Percentiles rank a stretch among this genome's conserved stretches.
Evolutionary conservation across 2,797 vertebrate species (phyloP).

Genomic region (Enteromius anoplus): DNA sequence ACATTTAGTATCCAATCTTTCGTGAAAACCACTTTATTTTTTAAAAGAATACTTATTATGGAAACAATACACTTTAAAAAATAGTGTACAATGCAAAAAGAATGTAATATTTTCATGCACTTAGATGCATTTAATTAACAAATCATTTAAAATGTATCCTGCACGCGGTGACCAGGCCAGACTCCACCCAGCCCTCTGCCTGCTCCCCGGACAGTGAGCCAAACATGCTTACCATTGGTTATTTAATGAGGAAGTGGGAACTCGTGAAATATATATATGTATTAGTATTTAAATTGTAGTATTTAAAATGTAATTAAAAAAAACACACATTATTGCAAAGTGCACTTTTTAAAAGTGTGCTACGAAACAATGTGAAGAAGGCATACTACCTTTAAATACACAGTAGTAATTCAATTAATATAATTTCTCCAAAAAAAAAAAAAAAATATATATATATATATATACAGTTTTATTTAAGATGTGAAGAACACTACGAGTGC

Average conservation of each 20-base stretch:
- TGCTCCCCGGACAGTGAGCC: no score
- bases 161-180: no score
- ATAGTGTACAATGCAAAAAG: not conserved
- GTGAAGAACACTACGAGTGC: not conserved
- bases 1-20: not conserved
- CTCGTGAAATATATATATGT: no score
- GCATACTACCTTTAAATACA: not conserved
- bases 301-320: not conserved
- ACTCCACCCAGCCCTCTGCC: no score
- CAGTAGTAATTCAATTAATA: not conserved
- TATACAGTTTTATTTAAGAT: not conserved
- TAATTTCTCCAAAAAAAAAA: not conserved
- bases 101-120: not conserved
- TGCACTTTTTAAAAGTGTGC: not conserved
- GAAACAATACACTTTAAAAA: not conserved
- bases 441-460: no score
- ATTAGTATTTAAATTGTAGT: no score
- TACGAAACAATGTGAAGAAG: not conserved
- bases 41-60: not conserved
- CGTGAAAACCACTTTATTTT: not conserved
- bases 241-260: no score
- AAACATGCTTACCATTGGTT: no score
- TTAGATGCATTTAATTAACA: not conserved
- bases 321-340: not conserved
- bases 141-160: not conserved